Evolutionary conservation across 2,113 vertebrate genomes (phyloP).

Genomic region (Burhinus oedicnemus): DNA sequence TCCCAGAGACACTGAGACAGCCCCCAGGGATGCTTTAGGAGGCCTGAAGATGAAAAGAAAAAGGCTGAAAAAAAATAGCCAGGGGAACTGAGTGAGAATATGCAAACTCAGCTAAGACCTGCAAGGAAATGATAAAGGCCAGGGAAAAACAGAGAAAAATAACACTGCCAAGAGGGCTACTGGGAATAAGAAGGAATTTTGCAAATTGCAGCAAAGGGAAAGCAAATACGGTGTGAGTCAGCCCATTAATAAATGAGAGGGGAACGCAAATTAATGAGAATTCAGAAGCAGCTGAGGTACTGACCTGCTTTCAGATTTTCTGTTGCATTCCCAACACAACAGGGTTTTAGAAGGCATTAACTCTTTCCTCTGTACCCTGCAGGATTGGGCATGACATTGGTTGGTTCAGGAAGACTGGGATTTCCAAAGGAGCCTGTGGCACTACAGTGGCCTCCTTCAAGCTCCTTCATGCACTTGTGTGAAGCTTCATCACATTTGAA

Average conservation of each 20-base stretch:
- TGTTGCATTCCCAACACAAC: background rate
- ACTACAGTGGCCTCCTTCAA: background rate
- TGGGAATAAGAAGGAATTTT: conserved; percentile 69
- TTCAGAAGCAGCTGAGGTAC: conserved; percentile 54
- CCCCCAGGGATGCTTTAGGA: background rate
- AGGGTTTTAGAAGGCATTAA: background rate
- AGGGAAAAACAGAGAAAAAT: conserved; percentile 59
- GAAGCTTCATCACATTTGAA: background rate
- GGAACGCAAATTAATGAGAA: conserved; percentile 58
- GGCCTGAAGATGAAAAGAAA: conserved; percentile 22
- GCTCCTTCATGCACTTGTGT: background rate
- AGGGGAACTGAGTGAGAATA: conserved; percentile 19
- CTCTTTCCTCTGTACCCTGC: conserved; percentile 22
- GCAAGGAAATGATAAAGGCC: conserved; percentile 56
- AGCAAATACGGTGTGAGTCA: conserved; percentile 65
- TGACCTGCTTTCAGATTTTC: conserved; percentile 57
- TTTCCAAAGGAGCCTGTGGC: background rate
- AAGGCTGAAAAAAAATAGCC: conserved; percentile 4
- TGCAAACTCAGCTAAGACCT: conserved; percentile 57
- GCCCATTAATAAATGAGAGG: conserved; percentile 62
- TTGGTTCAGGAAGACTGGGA: accelerated
- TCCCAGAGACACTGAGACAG: background rate
- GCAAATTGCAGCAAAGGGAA: conserved; percentile 62
- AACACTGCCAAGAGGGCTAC: conserved; percentile 58
- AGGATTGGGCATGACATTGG: background rate